Evolutionary conservation across 2,797 vertebrate genomes (phyloP).

Genomic region (Sandelia bainsii): DNA sequence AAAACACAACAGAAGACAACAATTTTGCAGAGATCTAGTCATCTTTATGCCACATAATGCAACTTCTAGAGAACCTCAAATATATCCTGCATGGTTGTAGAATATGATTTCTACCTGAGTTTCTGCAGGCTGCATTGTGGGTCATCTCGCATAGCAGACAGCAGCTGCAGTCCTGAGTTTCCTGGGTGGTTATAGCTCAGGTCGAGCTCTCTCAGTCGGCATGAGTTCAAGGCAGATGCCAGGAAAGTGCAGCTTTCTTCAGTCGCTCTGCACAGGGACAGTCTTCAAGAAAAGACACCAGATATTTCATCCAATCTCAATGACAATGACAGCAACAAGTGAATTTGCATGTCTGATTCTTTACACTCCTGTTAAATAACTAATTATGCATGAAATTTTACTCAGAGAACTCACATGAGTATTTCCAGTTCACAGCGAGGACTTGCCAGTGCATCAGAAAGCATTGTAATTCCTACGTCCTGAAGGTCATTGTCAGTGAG

Average conservation of each 20-base stretch:
- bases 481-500: slow-evolving; percentile 73
- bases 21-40: neutral
- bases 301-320: slow-evolving; percentile 16
- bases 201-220: slow-evolving; percentile 69
- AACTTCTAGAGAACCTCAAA: too few species aligned
- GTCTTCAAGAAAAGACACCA: slow-evolving; percentile 49
- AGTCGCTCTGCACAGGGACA: slow-evolving; percentile 72
- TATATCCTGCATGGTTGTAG: too few species aligned
- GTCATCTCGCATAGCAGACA: slow-evolving; percentile 60
- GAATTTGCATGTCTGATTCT: slow-evolving; percentile 6
- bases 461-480: slow-evolving; percentile 55
- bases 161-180: slow-evolving; percentile 53
- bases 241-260: slow-evolving; percentile 71
- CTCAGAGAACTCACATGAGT: slow-evolving; percentile 59
- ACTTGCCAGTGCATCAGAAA: slow-evolving; percentile 59
- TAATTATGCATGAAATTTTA: slow-evolving; percentile 13
- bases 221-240: slow-evolving; percentile 63
- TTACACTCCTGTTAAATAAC: slow-evolving; percentile 25
- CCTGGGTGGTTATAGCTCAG: slow-evolving; percentile 79
- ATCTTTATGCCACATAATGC: too few species aligned
- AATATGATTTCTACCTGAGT: slow-evolving; percentile 58
- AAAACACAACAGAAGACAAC: slow-evolving; percentile 21
- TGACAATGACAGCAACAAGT: neutral
- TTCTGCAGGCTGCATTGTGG: slow-evolving; percentile 65
- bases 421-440: slow-evolving; percentile 67